These are phyloP conservation scores for Heteractis magnifica DNA, from an alignment of 92 coral and sea anemone species.

Conservation along the genomic window DNA sequence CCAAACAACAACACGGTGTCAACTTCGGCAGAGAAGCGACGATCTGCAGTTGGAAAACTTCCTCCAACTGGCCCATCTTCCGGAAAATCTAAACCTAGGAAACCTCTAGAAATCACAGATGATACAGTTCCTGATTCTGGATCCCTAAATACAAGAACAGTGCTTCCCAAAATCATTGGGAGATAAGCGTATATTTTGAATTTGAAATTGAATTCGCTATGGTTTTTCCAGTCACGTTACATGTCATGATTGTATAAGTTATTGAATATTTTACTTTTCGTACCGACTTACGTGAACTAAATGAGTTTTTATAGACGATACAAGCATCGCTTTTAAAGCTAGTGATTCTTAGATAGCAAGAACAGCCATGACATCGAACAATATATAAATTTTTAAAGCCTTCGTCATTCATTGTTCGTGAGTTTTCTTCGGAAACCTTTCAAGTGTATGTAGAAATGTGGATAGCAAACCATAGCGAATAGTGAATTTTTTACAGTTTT, in stretches of 20 bases:
- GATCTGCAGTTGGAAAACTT: constrained; percentile 71
- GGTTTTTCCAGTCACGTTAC: not conserved
- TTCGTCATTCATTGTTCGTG: not conserved
- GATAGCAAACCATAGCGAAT: not conserved
- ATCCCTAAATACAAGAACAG: constrained; percentile 81
- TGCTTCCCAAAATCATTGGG: constrained; percentile 97
- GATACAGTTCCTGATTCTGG: constrained; percentile 69
- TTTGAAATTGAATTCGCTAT: not conserved
- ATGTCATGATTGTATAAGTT: not conserved
- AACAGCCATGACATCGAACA: not conserved
- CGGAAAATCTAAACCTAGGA: constrained; percentile 76
- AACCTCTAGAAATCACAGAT: constrained; percentile 61
- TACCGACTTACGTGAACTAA: not conserved
- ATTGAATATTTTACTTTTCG: not conserved
- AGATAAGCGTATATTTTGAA: constrained; percentile 49
- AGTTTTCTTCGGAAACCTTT: not conserved
- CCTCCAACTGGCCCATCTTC: constrained; percentile 95
- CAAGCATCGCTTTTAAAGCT: constrained; percentile 7
- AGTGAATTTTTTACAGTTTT: constrained; percentile 16
- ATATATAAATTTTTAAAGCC: not conserved
- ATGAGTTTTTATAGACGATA: not conserved
- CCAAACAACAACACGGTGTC: constrained; percentile 60
- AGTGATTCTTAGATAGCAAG: not conserved
- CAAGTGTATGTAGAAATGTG: constrained; percentile 1
- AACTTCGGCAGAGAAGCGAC: constrained; percentile 55